Evolutionary conservation across 1,140 invertebrate genomes (phyloP).

Genomic region (Drosophila arawakana): DNA sequence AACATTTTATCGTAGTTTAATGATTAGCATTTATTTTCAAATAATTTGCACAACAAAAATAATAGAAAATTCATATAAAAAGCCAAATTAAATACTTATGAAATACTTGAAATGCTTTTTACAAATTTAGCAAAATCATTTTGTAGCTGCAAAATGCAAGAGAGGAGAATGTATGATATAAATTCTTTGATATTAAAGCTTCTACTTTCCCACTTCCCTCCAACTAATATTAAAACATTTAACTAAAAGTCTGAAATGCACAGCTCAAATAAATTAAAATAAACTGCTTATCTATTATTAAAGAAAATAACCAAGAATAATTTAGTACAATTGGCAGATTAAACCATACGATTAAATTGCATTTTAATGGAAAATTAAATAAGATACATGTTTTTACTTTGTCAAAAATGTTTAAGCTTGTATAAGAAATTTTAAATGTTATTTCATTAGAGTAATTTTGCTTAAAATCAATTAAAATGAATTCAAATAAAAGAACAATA

Average conservation of each 20-base stretch:
- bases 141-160: neutral
- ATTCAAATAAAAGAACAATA: too few relatives aligned
- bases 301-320: neutral
- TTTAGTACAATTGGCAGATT: too few relatives aligned
- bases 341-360: too few relatives aligned
- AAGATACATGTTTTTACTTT: too few relatives aligned
- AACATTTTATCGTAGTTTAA: neutral
- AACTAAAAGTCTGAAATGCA: neutral
- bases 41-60: neutral
- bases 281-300: neutral
- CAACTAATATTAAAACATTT: neutral
- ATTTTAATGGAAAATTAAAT: too few relatives aligned
- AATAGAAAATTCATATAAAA: neutral
- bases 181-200: neutral
- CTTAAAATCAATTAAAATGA: too few relatives aligned
- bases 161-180: constrained; percentile 5
- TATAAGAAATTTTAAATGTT: too few relatives aligned
- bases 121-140: too few relatives aligned
- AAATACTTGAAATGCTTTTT: constrained; percentile 8
- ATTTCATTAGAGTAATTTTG: too few relatives aligned
- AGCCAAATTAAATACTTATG: constrained; percentile 4
- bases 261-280: constrained; percentile 3
- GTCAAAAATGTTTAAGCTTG: too few relatives aligned
- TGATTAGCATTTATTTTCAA: constrained; percentile 20
- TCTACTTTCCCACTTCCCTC: neutral